Evolutionary conservation across 1,140 invertebrate genomes (phyloP).

Genomic region (Drosophila lowei): DNA sequence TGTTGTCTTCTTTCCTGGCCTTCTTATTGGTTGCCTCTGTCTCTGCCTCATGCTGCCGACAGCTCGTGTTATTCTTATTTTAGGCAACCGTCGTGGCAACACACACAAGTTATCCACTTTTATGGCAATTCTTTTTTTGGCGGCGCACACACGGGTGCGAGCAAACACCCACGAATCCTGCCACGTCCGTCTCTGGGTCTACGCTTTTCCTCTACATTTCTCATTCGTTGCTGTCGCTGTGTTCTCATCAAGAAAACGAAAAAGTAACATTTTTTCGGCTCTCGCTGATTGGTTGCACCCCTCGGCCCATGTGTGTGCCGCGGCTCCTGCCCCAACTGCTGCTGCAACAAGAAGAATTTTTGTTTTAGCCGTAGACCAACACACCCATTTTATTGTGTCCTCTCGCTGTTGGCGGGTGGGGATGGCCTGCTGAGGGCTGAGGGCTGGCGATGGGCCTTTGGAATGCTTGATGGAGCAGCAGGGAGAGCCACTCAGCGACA

Average conservation of each 20-base stretch:
- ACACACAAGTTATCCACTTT: constrained; percentile 66
- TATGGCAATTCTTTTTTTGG: constrained; percentile 24
- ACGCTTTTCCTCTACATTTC: constrained; percentile 72
- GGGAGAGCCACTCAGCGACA: constrained; percentile 14
- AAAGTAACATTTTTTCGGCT: constrained; percentile 66
- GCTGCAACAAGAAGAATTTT: constrained; percentile 58
- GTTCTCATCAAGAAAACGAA: constrained; percentile 76
- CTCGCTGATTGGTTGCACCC: constrained; percentile 71
- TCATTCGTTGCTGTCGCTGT: constrained; percentile 64
- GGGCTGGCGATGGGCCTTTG: not conserved
- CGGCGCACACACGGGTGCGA: constrained; percentile 35
- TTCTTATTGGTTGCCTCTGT: constrained; percentile 53
- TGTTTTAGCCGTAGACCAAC: constrained; percentile 73
- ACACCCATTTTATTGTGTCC: constrained; percentile 74
- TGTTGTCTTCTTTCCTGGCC: constrained; percentile 30
- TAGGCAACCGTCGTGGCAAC: constrained; percentile 69
- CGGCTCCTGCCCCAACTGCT: not conserved
- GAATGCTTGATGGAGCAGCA: not conserved
- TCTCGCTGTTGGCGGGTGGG: constrained; percentile 7
- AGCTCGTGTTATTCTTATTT: constrained; percentile 63
- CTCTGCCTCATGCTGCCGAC: not conserved
- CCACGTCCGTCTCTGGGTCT: constrained; percentile 26
- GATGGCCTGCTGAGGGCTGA: not conserved
- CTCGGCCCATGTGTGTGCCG: constrained; percentile 32
- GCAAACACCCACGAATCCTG: constrained; percentile 5